These are phyloP conservation scores for Hermatobates lingyangjiaoensis DNA, from an alignment of 1,140 invertebrate genomes.

Conservation along the genomic window DNA sequence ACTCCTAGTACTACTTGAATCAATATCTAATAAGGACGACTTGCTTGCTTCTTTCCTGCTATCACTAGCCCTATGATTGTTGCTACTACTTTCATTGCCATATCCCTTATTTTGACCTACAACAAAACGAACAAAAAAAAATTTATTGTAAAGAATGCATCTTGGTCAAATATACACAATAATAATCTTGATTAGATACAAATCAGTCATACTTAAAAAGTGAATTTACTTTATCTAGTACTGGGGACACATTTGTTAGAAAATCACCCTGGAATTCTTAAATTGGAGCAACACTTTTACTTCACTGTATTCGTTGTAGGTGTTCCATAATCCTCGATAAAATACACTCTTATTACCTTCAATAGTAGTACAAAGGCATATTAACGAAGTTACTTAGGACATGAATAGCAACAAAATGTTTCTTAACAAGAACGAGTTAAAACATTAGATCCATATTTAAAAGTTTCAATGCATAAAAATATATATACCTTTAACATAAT, in stretches of 20 bases:
- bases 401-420: slow-evolving; percentile 1
- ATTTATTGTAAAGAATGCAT: neutral
- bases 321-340: too few species aligned
- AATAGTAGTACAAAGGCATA: too few species aligned
- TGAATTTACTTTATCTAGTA: too few species aligned
- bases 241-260: too few species aligned
- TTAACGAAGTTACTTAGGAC: too few species aligned
- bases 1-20: slow-evolving; percentile 48
- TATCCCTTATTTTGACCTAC: neutral
- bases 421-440: neutral
- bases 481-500: neutral
- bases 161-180: too few species aligned
- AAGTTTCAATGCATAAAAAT: neutral
- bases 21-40: slow-evolving; percentile 31
- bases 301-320: too few species aligned
- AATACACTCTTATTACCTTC: too few species aligned
- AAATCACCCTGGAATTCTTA: too few species aligned
- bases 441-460: neutral
- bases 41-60: slow-evolving; percentile 1
- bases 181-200: too few species aligned
- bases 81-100: neutral
- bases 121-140: neutral
- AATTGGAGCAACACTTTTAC: too few species aligned
- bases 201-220: too few species aligned
- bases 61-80: neutral